Evolutionary conservation across 2,888 invertebrate genomes (phyloP).

Genomic region (Tachina lurida): DNA sequence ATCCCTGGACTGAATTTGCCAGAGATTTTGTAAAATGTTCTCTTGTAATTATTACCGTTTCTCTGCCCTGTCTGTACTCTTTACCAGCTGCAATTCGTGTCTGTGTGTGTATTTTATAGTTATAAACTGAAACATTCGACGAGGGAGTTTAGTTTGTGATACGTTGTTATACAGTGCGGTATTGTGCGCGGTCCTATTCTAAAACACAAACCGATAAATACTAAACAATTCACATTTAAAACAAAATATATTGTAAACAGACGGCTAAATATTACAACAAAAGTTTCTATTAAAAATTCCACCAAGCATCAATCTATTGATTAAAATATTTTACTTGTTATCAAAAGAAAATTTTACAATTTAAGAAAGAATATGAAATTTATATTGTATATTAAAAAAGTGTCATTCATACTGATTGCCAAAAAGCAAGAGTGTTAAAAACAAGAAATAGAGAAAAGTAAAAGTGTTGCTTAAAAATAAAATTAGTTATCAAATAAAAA

Average conservation of each 20-base stretch:
- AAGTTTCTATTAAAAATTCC: constrained; percentile 34
- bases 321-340: constrained; percentile 10
- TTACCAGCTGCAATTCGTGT: not conserved
- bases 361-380: constrained; percentile 34
- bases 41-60: constrained; percentile 18
- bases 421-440: constrained; percentile 8
- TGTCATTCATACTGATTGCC: constrained; percentile 48
- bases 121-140: constrained; percentile 65
- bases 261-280: constrained; percentile 49
- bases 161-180: constrained; percentile 78
- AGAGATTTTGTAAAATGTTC: constrained; percentile 29
- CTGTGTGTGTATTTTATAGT: constrained; percentile 62
- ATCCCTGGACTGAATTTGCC: no score
- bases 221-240: constrained; percentile 26
- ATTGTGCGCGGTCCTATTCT: constrained; percentile 70
- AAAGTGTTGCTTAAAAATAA: constrained; percentile 33
- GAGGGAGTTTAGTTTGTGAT: constrained; percentile 78
- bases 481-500: constrained; percentile 7
- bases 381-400: constrained; percentile 25
- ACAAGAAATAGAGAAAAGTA: not conserved
- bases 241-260: constrained; percentile 49
- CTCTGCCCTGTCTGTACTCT: constrained; percentile 9
- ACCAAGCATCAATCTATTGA: not conserved
- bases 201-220: constrained; percentile 39
- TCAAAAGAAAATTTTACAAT: constrained; percentile 14